Conservation (phyloP, 2,797 vertebrate species). For the Buphagus erythrorhynchus region DNA sequence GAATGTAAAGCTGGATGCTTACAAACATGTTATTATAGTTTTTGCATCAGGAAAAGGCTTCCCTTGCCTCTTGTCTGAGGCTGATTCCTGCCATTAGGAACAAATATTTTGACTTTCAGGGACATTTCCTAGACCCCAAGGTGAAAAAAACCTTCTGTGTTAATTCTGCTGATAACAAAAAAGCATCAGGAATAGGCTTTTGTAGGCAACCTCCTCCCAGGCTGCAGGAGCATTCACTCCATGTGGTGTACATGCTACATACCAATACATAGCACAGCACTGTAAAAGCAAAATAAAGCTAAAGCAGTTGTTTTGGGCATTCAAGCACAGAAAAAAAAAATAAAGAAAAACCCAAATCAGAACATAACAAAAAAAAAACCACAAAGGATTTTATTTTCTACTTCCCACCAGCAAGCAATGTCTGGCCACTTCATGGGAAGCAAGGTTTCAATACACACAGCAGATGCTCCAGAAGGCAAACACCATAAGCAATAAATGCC, state of each 20-base stretch:
- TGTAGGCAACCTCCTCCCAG: neutral
- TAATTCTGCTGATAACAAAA: neutral
- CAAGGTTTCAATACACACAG: neutral
- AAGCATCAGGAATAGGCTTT: neutral
- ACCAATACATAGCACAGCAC: neutral
- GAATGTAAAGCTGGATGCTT: neutral
- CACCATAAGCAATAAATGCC: neutral
- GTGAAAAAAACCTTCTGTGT: neutral
- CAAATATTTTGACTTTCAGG: neutral
- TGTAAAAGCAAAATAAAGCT: neutral
- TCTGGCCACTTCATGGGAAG: neutral
- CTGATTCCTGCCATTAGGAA: neutral
- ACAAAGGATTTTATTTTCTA: neutral
- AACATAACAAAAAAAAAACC: fast-evolving
- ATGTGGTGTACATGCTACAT: fast-evolving
- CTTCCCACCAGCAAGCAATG: neutral
- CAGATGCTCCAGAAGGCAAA: neutral
- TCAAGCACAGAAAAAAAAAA: neutral
- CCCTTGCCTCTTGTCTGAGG: neutral
- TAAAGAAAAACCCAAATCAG: neutral
- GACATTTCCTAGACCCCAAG: neutral
- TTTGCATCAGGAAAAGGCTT: neutral
- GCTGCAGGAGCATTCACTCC: neutral
- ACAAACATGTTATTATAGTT: neutral
- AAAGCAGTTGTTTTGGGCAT: neutral